These are phyloP conservation scores for Gari tellinella DNA, from an alignment of 2,888 invertebrate genomes.

Conservation along the genomic window DNA sequence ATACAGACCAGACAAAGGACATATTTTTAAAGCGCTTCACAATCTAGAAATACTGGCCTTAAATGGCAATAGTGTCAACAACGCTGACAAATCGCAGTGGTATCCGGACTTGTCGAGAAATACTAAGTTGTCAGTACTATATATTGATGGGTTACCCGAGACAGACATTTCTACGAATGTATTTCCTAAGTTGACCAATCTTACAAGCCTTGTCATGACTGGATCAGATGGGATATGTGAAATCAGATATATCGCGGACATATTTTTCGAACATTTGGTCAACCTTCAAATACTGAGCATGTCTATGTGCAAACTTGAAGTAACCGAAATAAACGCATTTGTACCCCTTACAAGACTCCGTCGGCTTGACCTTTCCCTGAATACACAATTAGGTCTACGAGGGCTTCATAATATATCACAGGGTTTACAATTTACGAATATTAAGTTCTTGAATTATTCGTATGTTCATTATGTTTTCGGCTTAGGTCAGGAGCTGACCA, in stretches of 20 bases:
- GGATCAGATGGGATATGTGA: constrained; percentile 1
- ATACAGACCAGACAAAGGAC: not conserved
- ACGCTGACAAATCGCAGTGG: not conserved
- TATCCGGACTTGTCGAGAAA: not conserved
- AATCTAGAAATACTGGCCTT: not conserved
- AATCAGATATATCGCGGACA: not conserved
- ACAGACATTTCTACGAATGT: not conserved
- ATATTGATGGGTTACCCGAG: not conserved
- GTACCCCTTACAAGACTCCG: not conserved
- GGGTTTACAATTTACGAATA: not conserved
- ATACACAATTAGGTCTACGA: not conserved
- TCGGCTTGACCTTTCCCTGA: constrained; percentile 4
- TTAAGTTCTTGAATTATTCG: constrained; percentile 6
- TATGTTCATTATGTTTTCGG: not conserved
- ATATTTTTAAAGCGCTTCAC: not conserved
- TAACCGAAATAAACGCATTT: not conserved
- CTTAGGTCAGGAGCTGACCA: not conserved
- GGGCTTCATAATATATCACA: not conserved
- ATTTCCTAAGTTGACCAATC: not conserved
- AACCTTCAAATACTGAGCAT: not conserved
- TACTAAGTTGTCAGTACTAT: not conserved
- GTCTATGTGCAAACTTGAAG: no score
- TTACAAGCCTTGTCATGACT: not conserved
- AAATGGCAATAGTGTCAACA: not conserved
- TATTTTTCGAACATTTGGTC: not conserved